Evolutionary conservation across 2,888 invertebrate species (phyloP).

Genomic region (Esperia sulphurella): DNA sequence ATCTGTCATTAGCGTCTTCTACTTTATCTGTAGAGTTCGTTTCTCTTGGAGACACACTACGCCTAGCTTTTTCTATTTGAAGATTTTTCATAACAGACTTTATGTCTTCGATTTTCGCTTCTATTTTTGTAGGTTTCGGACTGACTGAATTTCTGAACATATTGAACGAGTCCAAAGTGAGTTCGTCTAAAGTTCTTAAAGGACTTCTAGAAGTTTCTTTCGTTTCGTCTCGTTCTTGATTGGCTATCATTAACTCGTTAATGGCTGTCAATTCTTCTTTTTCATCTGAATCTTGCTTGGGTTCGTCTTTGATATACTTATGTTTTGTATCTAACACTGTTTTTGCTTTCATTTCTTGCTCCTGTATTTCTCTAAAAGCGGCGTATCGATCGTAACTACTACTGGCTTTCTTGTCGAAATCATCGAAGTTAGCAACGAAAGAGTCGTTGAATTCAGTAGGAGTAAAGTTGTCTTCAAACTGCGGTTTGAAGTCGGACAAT

Average conservation of each 20-base stretch:
- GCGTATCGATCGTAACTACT: constrained; percentile 90
- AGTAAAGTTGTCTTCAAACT: constrained; percentile 83
- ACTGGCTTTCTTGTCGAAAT: constrained; percentile 77
- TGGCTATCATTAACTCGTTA: constrained; percentile 47
- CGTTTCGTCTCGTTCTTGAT: constrained; percentile 37
- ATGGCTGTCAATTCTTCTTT: constrained; percentile 57
- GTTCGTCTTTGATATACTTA: constrained; percentile 29
- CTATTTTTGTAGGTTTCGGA: constrained; percentile 63
- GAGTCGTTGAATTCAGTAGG: constrained; percentile 61
- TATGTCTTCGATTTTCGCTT: constrained; percentile 69
- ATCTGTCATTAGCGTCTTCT: constrained; percentile 81
- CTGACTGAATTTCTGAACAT: constrained; percentile 68
- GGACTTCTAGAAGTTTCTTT: constrained; percentile 59
- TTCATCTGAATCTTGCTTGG: constrained; percentile 60
- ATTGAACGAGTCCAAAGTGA: constrained; percentile 62
- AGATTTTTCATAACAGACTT: constrained; percentile 70
- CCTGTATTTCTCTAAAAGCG: constrained; percentile 91
- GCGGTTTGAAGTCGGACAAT: constrained; percentile 62
- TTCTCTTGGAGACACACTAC: constrained; percentile 69
- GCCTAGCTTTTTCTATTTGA: constrained; percentile 53
- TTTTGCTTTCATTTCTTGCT: constrained; percentile 82
- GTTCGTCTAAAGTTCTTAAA: constrained; percentile 58
- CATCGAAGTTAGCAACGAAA: constrained; percentile 84
- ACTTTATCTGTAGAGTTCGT: constrained; percentile 59
- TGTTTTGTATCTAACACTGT: constrained; percentile 55